These are phyloP conservation scores for Aelia acuminata DNA, from an alignment of 2,888 invertebrate genomes.

Conservation along the genomic window DNA sequence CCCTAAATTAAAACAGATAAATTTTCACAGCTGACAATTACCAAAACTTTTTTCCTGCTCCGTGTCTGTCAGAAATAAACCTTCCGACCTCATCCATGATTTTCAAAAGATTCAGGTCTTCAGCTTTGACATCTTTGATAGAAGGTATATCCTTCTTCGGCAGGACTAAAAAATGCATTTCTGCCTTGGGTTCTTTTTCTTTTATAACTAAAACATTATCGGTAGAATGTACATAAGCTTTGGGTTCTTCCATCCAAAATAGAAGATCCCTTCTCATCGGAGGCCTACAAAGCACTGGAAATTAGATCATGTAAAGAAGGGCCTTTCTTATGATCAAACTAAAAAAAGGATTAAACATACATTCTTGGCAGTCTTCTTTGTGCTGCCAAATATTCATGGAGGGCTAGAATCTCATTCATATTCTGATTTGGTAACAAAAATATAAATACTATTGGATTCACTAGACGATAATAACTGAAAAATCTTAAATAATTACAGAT, in stretches of 20 bases:
- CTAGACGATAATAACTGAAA: not conserved
- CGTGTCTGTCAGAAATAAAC: slow-evolving; percentile 71
- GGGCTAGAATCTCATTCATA: not conserved
- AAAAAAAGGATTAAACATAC: not conserved
- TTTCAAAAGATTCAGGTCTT: slow-evolving; percentile 77
- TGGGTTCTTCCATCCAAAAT: slow-evolving; percentile 80
- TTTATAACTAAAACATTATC: slow-evolving; percentile 80
- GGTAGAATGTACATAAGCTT: slow-evolving; percentile 76
- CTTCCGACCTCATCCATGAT: slow-evolving; percentile 80
- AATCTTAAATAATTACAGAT: not conserved
- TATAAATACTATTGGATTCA: not conserved
- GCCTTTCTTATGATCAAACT: not conserved
- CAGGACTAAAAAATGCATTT: slow-evolving; percentile 83
- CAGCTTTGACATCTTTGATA: slow-evolving; percentile 75
- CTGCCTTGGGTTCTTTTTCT: slow-evolving; percentile 90
- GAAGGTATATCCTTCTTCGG: slow-evolving; percentile 80
- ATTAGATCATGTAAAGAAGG: not conserved
- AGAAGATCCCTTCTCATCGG: slow-evolving; percentile 72
- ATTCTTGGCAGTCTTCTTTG: not conserved
- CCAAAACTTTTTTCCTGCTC: slow-evolving; percentile 63
- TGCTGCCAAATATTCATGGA: not conserved
- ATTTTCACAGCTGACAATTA: slow-evolving; percentile 52
- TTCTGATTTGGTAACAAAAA: not conserved
- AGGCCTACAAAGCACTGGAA: slow-evolving; percentile 22
- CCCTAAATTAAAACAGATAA: too few relatives aligned